Percentiles rank a stretch among this genome's conserved stretches.
phyloP scores from a whole-genome alignment of 2,113 vertebrate species.

The Apistogramma diplotaenia region DNA sequence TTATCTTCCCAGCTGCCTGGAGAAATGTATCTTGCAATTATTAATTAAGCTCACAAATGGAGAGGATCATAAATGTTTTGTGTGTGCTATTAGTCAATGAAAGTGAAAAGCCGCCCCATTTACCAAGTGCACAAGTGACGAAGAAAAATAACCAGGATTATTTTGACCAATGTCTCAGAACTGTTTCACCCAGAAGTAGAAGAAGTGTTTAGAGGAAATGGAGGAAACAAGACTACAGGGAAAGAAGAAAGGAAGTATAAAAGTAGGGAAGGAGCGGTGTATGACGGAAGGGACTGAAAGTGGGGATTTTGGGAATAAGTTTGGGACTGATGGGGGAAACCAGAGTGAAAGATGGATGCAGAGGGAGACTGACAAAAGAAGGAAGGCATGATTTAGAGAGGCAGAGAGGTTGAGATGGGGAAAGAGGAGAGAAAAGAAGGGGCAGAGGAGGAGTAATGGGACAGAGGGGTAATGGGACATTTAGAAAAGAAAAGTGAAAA shows the following conservation, averaged over 20 bases:
- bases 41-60: neutral
- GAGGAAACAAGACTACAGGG: conserved; percentile 28
- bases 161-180: conserved; percentile 16
- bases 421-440: conserved; percentile 21
- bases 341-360: conserved; percentile 36
- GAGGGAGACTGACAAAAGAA: conserved; percentile 21
- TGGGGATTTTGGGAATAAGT: conserved; percentile 45
- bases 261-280: conserved; percentile 15
- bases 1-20: neutral
- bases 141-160: neutral
- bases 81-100: neutral
- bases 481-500: conserved; percentile 43
- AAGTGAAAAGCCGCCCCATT: neutral
- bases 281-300: conserved; percentile 22
- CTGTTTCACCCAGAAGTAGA: conserved; percentile 28
- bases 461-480: conserved; percentile 41
- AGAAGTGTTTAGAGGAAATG: conserved; percentile 8
- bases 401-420: conserved; percentile 15
- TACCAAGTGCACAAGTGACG: neutral
- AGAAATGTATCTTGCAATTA: neutral
- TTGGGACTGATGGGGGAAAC: conserved; percentile 15
- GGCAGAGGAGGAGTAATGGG: conserved; percentile 35
- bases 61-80: neutral
- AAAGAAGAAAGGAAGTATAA: conserved; percentile 17
- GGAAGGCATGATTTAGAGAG: conserved; percentile 38